Evolutionary conservation across 2,113 vertebrate genomes (phyloP), one percentile per base, ranked within the genome.

Genomic region (Furnarius figulus): DNA sequence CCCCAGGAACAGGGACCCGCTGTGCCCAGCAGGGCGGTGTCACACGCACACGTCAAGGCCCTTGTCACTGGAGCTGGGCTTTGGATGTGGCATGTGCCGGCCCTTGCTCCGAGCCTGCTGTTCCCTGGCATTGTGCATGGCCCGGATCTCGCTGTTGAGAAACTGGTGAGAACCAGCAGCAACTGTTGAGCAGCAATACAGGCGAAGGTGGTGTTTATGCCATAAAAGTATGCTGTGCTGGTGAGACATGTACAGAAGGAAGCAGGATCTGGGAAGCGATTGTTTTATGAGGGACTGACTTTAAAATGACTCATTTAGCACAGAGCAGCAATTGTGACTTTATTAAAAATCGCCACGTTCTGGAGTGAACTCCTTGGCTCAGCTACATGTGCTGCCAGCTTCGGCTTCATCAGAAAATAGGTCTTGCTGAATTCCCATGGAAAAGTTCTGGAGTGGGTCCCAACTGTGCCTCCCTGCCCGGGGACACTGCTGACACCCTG

Each of bases 221-320:
- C 67, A 55, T 55, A 58, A 79, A 95, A 93, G 87, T 39, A 55
- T 27, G 52, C 78, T n/a, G 87, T n/a, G 79, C 95, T 93, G 90
- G 84, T 67, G 90, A 77, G 83, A 87, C 87, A 56, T 20, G 87
- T 42, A 90, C 24, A 67, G 93, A 37, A 87, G 93, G 93, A 91
- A 96, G 90, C 85, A 52, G 68, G 55, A 83, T 90, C 90, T 93
- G 90, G 86, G 95, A 93, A 92, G 73, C n/a, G 27, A 94, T 93
- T 95, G 95, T 94, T 95, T 95, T 88, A 93, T 40, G 85, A 96
- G 92, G 67, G 92, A 65, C 90, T 96, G 93, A 86, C 90, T 97
- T 96, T 90, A 67, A 93, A 96, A 96, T 96, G 95, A 96, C 85
- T 96, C 95, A 95, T 88, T 94, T 90, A 96, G 75, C 85, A 94